Conservation (phyloP, 2,797 vertebrate species). For the Hylomyscus alleni region DNA sequence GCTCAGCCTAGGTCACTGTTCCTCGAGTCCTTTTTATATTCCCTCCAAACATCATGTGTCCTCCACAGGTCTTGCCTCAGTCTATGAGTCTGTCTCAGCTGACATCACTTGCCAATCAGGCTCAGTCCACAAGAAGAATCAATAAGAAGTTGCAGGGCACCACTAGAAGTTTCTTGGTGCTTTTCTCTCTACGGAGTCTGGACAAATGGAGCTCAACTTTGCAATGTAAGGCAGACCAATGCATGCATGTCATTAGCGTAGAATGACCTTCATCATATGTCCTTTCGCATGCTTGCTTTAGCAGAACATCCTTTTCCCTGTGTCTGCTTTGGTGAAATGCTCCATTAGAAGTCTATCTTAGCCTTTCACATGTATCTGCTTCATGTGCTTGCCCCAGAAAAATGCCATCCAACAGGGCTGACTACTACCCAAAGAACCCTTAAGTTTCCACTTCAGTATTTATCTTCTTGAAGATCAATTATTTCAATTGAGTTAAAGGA, state of each 20-base stretch:
- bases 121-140: not conserved
- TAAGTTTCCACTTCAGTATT: not conserved
- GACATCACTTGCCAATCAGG: not conserved
- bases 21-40: not conserved
- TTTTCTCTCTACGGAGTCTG: not conserved
- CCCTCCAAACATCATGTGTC: not conserved
- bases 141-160: not conserved
- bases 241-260: not conserved
- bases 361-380: not conserved
- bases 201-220: not conserved
- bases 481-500: not conserved
- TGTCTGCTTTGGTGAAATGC: not conserved
- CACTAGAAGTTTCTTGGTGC: not conserved
- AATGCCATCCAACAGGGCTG: not conserved
- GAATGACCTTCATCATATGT: not conserved
- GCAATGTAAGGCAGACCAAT: not conserved
- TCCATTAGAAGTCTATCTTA: not conserved
- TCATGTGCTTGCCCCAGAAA: not conserved
- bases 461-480: not conserved
- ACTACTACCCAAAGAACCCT: not conserved
- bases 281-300: not conserved
- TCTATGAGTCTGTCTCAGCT: not conserved
- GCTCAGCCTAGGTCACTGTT: not conserved
- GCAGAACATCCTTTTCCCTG: not conserved
- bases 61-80: not conserved